Base-by-base conservation (phyloP, 2,113 vertebrate species). In the Aptenodytes forsteri region DNA sequence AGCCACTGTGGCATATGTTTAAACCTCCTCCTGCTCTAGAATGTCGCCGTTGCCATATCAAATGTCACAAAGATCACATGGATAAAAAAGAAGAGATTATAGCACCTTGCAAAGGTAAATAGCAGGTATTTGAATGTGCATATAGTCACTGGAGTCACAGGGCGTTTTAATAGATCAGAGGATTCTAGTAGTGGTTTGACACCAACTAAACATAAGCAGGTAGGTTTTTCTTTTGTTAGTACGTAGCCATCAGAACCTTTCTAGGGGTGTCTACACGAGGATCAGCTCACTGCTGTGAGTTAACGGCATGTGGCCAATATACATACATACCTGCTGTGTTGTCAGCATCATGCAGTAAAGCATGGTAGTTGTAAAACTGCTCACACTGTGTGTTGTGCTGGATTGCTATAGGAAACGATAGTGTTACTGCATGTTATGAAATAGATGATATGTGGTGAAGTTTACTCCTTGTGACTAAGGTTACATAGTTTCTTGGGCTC, bases 51-150 rank as follows among this genome's bases (percentile, higher is more conserved):
- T 99, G 99, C 98, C 99, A 99, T 97, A 99, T 99, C 97, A 99
- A 99, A 95, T 99, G 99, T 98, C 99, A 99, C 97, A 99, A 99
- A 94, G 99, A 99, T 95, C 99, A 99, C 98, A 99, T 99, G 99
- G 99, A 99, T 98, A 99, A 99, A 96, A 99, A 99, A 87, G 99
- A 99, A 96, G 99, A 99, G 95, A 98, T 99, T 84, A 99, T 99
- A 72, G 99, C 99, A 5, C 99, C 99, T 71, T 99, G 99, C 98
- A 99, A 99, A 99, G 99, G 99, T 99, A 90, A 83, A 70, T 32
- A 73, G 47, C 40, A 72, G 21, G 38, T 81, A 46, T 76, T 87
- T 80, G 59, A 77, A 52, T 73, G 27, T 27, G 44, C 38, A 16
- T 50, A 11, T 17, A 12, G 8, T 40, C 11, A 9, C 8, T 83